Percentiles rank a stretch among this genome's conserved stretches.
phyloP scores from a whole-genome alignment of 2,797 vertebrate species.

The Sebastes trivittatus region DNA sequence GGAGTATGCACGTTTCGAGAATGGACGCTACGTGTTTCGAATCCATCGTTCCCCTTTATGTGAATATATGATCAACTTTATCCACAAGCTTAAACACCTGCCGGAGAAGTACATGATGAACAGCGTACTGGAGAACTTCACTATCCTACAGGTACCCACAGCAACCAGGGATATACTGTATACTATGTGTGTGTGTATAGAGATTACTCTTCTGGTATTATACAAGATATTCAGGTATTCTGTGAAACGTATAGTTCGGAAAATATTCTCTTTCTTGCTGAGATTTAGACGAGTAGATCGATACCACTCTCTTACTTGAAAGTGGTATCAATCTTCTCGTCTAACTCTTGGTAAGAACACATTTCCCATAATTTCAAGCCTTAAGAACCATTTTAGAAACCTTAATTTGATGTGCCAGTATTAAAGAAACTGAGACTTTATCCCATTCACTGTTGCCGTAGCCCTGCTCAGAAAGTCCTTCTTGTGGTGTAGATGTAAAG shows the following conservation, averaged over 20 bases:
- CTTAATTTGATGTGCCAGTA: neutral
- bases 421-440: neutral
- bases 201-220: neutral
- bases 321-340: neutral
- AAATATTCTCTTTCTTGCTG: no score
- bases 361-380: neutral
- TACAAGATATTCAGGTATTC: neutral
- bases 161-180: neutral
- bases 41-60: constrained; percentile 96
- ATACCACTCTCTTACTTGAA: neutral
- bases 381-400: neutral
- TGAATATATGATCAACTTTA: constrained; percentile 98
- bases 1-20: constrained; percentile 92
- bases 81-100: constrained; percentile 96
- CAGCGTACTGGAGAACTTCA: constrained; percentile 98
- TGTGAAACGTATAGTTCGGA: neutral
- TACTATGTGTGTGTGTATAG: neutral
- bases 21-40: constrained; percentile 90
- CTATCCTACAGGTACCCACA: constrained; percentile 90
- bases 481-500: neutral
- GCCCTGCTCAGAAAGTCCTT: neutral
- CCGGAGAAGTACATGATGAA: constrained; percentile 99
- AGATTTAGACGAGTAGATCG: no score
- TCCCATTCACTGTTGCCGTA: neutral
- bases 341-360: neutral